Evolutionary conservation across 1,140 invertebrate species (phyloP).

Genomic region (Monochamus saltuarius): DNA sequence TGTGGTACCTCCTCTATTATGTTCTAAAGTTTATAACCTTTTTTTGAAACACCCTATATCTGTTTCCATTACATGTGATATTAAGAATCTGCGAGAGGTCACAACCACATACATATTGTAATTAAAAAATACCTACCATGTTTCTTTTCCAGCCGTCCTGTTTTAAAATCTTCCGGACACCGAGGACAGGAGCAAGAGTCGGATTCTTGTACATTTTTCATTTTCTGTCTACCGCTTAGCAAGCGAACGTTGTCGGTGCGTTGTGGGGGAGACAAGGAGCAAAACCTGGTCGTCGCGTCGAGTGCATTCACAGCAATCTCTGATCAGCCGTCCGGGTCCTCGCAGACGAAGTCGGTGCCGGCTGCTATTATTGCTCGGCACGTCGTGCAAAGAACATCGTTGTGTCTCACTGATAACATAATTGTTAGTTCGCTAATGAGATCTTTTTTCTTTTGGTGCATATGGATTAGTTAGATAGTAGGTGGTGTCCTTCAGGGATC

Average conservation of each 20-base stretch:
- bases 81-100: too few relatives aligned
- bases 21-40: too few relatives aligned
- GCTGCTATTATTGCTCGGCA: slow-evolving; percentile 23
- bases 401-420: background rate
- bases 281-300: slow-evolving; percentile 28
- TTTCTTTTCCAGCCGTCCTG: too few relatives aligned
- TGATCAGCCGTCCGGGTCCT: slow-evolving; percentile 23
- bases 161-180: background rate
- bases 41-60: too few relatives aligned
- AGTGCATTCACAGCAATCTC: slow-evolving; percentile 34
- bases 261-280: slow-evolving; percentile 24
- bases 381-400: slow-evolving; percentile 20
- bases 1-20: too few relatives aligned
- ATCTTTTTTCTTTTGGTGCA: too few relatives aligned
- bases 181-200: background rate
- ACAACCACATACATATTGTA: too few relatives aligned
- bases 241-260: slow-evolving; percentile 23
- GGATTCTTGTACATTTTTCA: slow-evolving; percentile 22
- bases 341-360: background rate
- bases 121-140: too few relatives aligned
- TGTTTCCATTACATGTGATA: too few relatives aligned
- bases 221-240: slow-evolving; percentile 28
- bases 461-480: too few relatives aligned
- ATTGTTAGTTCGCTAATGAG: too few relatives aligned
- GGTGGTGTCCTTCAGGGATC: too few relatives aligned